Conservation (phyloP, 2,113 vertebrate species). For the Tragelaphus buxtoni region DNA sequence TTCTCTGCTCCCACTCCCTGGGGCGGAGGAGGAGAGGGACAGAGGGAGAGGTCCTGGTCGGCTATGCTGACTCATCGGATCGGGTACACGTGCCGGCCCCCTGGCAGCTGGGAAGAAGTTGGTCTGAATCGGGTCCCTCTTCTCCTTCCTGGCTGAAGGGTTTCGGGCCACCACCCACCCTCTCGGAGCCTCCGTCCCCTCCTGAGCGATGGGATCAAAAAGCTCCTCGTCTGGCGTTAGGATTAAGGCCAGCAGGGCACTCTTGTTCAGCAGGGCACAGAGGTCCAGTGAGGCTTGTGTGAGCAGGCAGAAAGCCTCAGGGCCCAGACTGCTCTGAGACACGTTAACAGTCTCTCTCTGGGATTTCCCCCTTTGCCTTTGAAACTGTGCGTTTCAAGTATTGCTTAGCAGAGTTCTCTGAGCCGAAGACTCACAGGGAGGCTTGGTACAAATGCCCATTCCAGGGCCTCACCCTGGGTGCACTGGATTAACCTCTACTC, state of each 20-base stretch:
- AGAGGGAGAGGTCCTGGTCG: fast-evolving
- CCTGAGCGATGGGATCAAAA: background rate
- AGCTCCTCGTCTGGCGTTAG: background rate
- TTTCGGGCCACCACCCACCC: too few relatives aligned
- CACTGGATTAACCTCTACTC: too few relatives aligned
- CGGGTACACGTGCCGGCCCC: fast-evolving
- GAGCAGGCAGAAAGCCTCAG: background rate
- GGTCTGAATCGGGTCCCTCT: background rate
- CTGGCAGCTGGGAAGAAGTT: background rate
- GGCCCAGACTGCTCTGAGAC: background rate
- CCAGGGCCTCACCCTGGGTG: too few relatives aligned
- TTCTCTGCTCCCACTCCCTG: too few relatives aligned
- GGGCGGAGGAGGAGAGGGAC: too few relatives aligned
- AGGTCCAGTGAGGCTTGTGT: background rate
- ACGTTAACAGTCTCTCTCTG: background rate
- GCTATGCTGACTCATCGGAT: fast-evolving
- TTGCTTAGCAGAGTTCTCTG: background rate
- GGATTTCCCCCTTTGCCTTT: background rate
- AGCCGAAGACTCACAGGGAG: background rate
- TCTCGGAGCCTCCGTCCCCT: background rate
- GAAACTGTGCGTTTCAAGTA: background rate
- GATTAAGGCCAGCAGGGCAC: background rate
- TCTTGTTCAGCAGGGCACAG: fast-evolving
- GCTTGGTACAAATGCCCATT: background rate
- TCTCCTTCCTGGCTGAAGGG: background rate